Evolutionary conservation across 1,140 invertebrate genomes (phyloP).

Genomic region (Tetraneura akinire): DNA sequence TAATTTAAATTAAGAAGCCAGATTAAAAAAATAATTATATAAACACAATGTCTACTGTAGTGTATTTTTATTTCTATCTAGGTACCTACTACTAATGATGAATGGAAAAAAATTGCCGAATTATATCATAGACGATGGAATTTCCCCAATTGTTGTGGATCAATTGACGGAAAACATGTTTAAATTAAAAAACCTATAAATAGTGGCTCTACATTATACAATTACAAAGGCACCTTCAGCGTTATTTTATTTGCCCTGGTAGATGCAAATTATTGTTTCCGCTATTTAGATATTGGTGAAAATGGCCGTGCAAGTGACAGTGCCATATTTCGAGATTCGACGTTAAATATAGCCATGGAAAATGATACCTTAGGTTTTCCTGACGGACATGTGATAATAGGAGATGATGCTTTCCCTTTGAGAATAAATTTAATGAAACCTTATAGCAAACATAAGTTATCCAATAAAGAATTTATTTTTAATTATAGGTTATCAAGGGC

Average conservation of each 20-base stretch:
- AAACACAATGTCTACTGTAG: slow-evolving; percentile 14
- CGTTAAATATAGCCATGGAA: slow-evolving; percentile 54
- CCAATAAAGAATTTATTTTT: slow-evolving; percentile 57
- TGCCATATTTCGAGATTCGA: slow-evolving; percentile 57
- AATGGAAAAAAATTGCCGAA: slow-evolving; percentile 5
- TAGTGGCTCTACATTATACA: slow-evolving; percentile 53
- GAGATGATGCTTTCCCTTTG: slow-evolving; percentile 62
- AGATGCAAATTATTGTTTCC: slow-evolving; percentile 54
- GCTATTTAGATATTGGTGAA: slow-evolving; percentile 52
- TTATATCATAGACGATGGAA: slow-evolving; percentile 43
- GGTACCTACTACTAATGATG: slow-evolving; percentile 10
- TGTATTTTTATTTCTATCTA: slow-evolving; percentile 6
- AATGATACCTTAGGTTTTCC: slow-evolving; percentile 52
- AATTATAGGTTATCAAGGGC: slow-evolving; percentile 59
- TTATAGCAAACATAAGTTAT: slow-evolving; percentile 60
- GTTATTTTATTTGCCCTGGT: slow-evolving; percentile 54
- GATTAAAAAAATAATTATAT: no score
- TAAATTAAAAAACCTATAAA: slow-evolving; percentile 57
- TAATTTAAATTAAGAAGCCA: no score
- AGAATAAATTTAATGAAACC: slow-evolving; percentile 60
- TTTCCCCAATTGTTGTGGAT: slow-evolving; percentile 57
- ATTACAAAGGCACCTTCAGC: slow-evolving; percentile 53
- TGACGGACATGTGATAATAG: slow-evolving; percentile 57
- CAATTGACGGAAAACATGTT: slow-evolving; percentile 60
- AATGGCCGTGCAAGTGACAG: slow-evolving; percentile 57